A percentile compares a stretch with the other conserved stretches of the same genome.
phyloP scores from a whole-genome alignment of 1,140 invertebrate genomes.

The Nasonia longicornis region DNA sequence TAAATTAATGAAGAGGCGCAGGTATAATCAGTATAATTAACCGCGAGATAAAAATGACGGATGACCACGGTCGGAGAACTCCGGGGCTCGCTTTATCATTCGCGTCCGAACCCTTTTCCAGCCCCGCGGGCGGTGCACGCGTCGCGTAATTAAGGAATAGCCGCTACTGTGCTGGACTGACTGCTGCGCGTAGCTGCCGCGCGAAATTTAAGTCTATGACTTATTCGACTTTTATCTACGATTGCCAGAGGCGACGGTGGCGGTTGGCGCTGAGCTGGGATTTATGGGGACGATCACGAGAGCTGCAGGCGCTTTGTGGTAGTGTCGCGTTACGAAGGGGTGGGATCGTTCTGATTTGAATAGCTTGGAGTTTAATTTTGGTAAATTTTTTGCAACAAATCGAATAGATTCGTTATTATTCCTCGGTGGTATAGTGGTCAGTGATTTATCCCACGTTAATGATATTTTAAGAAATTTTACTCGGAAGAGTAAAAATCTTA shows the following conservation, averaged over 20 bases:
- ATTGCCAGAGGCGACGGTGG: conserved; percentile 62
- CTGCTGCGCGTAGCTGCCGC: conserved; percentile 1
- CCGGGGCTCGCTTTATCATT: conserved; percentile 41
- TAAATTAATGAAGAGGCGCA: conserved; percentile 45
- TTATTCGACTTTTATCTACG: conserved; percentile 70
- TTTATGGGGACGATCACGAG: conserved; percentile 15
- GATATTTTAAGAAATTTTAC: too few species aligned
- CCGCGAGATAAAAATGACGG: conserved; percentile 46
- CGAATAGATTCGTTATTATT: neutral
- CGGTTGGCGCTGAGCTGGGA: conserved; percentile 23
- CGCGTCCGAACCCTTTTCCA: conserved; percentile 56
- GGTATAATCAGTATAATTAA: conserved; percentile 46
- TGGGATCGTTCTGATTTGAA: neutral
- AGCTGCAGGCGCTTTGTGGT: neutral
- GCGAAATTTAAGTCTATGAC: conserved; percentile 68
- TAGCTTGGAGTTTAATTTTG: neutral
- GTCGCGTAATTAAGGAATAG: conserved; percentile 66
- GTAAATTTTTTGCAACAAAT: neutral
- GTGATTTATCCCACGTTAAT: too few species aligned
- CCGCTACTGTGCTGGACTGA: neutral
- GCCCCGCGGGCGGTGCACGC: conserved; percentile 23
- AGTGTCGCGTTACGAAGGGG: neutral
- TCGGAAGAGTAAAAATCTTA: too few species aligned
- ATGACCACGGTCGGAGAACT: conserved; percentile 16
- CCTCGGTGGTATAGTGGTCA: neutral